A percentile compares a stretch with the other conserved stretches of the same genome.
phyloP scores from a whole-genome alignment of 2,888 invertebrate species.

The Ecliptopera silaceata region DNA sequence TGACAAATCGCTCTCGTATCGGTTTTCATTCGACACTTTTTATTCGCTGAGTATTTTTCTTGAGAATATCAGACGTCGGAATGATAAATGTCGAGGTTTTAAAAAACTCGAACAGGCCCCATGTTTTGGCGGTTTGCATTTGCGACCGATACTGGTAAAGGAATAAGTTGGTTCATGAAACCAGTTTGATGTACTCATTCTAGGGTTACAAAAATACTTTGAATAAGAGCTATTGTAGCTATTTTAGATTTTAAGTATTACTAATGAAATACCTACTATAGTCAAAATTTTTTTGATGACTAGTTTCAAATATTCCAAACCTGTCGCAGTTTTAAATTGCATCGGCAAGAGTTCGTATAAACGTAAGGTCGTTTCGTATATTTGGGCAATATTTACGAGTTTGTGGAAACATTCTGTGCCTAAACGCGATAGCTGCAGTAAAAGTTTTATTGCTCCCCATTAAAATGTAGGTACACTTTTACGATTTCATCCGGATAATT shows the following conservation, averaged over 20 bases:
- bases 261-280: neutral
- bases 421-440: slow-evolving; percentile 49
- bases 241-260: neutral
- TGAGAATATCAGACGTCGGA: slow-evolving; percentile 38
- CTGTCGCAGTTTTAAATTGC: slow-evolving; percentile 34
- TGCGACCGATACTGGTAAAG: neutral
- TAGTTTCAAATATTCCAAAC: slow-evolving; percentile 25
- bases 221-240: neutral
- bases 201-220: neutral
- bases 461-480: slow-evolving; percentile 54
- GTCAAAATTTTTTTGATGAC: neutral
- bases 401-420: slow-evolving; percentile 50
- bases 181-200: neutral
- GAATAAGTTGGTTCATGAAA: slow-evolving; percentile 5
- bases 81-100: slow-evolving; percentile 46
- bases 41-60: slow-evolving; percentile 47
- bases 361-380: slow-evolving; percentile 41
- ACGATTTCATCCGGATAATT: slow-evolving; percentile 58
- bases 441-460: slow-evolving; percentile 63
- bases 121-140: slow-evolving; percentile 11
- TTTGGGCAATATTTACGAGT: slow-evolving; percentile 64
- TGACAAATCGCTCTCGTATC: slow-evolving; percentile 58
- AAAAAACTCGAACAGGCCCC: slow-evolving; percentile 17
- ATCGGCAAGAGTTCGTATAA: slow-evolving; percentile 32
- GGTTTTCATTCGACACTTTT: slow-evolving; percentile 50